A percentile compares a stretch with the other conserved stretches of the same genome.
Evolutionary conservation across 2,888 invertebrate genomes (phyloP).

Genomic region (Xestia c-nigrum): DNA sequence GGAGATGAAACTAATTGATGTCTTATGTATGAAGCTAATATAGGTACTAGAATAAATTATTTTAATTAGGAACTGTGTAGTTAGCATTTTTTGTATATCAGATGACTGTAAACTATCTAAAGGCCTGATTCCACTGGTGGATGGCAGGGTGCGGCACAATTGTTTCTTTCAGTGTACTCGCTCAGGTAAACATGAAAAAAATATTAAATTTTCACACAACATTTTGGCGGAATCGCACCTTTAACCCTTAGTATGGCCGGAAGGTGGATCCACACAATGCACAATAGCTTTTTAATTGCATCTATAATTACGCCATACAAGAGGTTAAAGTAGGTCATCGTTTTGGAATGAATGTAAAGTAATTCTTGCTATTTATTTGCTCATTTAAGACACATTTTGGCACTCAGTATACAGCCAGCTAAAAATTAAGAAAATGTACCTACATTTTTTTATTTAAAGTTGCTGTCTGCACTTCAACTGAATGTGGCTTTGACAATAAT

Average conservation of each 20-base stretch:
- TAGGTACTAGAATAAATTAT: slow-evolving; percentile 14
- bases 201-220: neutral
- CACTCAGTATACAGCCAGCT: neutral
- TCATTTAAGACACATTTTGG: neutral
- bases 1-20: slow-evolving; percentile 19
- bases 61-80: slow-evolving; percentile 8
- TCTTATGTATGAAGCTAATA: neutral
- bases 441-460: neutral
- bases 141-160: neutral
- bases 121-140: neutral
- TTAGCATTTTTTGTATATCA: neutral
- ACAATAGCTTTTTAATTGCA: no score
- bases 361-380: neutral
- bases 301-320: no score
- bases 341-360: neutral
- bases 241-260: no score
- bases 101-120: neutral
- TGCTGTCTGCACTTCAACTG: neutral
- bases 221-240: neutral
- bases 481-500: neutral
- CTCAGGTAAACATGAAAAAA: neutral
- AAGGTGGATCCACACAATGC: no score
- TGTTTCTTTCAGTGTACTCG: neutral
- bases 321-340: neutral
- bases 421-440: neutral